phyloP scores from a whole-genome alignment of 1,140 invertebrate species.

The Macrobrachium nipponense region DNA sequence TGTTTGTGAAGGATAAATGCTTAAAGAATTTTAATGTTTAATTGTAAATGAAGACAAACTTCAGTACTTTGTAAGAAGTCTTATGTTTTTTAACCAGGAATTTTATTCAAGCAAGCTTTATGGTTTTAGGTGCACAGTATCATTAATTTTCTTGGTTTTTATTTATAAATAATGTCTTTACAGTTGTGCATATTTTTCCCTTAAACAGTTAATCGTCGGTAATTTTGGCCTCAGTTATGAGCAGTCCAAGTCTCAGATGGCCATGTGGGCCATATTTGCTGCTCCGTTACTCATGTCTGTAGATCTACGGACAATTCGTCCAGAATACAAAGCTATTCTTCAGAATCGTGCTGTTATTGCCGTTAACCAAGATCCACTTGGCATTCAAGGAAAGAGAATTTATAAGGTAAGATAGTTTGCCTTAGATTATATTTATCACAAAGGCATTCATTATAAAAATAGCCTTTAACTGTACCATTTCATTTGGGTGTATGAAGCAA shows the following conservation, averaged over 20 bases:
- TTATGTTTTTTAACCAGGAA: too few species aligned
- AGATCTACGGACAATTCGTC: constrained; percentile 67
- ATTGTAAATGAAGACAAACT: too few species aligned
- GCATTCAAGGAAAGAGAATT: constrained; percentile 69
- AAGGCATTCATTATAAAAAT: too few species aligned
- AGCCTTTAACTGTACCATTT: too few species aligned
- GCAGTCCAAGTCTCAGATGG: constrained; percentile 69
- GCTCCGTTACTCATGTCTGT: constrained; percentile 71
- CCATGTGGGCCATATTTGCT: constrained; percentile 70
- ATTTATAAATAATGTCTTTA: neutral
- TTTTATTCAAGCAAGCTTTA: too few species aligned
- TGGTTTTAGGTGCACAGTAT: too few species aligned
- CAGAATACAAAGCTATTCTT: constrained; percentile 66
- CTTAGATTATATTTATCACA: neutral
- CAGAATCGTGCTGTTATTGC: constrained; percentile 67
- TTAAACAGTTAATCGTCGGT: constrained; percentile 67
- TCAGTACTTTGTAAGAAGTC: too few species aligned
- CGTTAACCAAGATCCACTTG: constrained; percentile 68
- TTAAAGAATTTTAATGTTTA: too few species aligned
- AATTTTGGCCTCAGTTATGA: constrained; percentile 68
- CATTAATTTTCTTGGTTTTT: too few species aligned
- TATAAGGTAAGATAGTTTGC: constrained; percentile 59
- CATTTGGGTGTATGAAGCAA: too few species aligned
- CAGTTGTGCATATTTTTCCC: constrained; percentile 6
- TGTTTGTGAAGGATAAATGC: too few species aligned